Percentiles rank a stretch among this genome's conserved stretches.
Evolutionary conservation across 1,140 invertebrate genomes (phyloP).

Genomic region (Copidosoma floridanum): DNA sequence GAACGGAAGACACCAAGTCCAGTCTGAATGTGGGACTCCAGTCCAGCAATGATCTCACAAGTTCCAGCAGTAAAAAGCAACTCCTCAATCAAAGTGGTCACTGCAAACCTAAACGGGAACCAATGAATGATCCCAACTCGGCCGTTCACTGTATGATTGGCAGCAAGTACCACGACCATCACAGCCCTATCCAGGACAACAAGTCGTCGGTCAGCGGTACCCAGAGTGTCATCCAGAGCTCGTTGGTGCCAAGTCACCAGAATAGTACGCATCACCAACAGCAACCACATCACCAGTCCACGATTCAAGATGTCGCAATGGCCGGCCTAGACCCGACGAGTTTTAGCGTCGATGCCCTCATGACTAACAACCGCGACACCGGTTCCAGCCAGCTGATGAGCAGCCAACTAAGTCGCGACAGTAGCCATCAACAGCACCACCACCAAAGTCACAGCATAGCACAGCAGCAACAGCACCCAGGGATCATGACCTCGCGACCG

Average conservation of each 20-base stretch:
- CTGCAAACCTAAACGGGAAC: conserved; percentile 63
- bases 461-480: conserved; percentile 53
- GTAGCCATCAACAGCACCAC: conserved; percentile 47
- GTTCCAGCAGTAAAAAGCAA: not conserved
- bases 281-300: conserved; percentile 44
- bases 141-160: conserved; percentile 49
- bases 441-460: conserved; percentile 57
- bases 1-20: conserved; percentile 49
- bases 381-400: conserved; percentile 26
- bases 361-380: conserved; percentile 55
- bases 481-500: conserved; percentile 58
- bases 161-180: conserved; percentile 47
- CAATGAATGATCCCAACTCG: conserved; percentile 57
- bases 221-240: conserved; percentile 46
- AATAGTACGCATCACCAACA: conserved; percentile 38
- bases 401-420: conserved; percentile 47
- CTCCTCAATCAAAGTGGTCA: conserved; percentile 22
- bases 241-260: conserved; percentile 28
- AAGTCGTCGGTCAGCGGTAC: conserved; percentile 33
- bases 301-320: conserved; percentile 56
- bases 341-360: conserved; percentile 57
- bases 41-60: not conserved
- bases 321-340: conserved; percentile 54
- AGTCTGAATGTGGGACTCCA: conserved; percentile 38
- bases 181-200: conserved; percentile 56